phyloP scores from a whole-genome alignment of 2,888 invertebrate species.

The Amphipoea lucens region DNA sequence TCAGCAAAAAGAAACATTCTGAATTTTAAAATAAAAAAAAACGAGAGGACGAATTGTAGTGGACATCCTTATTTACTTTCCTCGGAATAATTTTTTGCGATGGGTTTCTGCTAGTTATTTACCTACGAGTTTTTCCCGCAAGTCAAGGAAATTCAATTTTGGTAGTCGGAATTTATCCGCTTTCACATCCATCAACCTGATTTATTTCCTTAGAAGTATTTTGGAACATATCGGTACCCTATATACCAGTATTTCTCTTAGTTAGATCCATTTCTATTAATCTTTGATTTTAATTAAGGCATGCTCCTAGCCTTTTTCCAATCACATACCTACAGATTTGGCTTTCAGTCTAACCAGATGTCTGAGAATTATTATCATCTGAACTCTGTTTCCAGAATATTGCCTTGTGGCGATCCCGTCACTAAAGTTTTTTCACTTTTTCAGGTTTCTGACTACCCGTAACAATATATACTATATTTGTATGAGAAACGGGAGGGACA shows the following conservation, averaged over 20 bases:
- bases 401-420: not conserved
- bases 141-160: constrained; percentile 48
- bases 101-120: constrained; percentile 31
- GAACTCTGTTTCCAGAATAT: not conserved
- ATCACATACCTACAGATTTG: not conserved
- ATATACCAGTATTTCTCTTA: constrained; percentile 21
- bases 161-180: constrained; percentile 34
- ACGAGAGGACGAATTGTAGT: not conserved
- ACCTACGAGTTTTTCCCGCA: constrained; percentile 15
- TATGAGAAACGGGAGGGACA: not conserved
- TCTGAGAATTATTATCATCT: not conserved
- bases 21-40: not conserved
- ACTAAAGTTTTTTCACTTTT: not conserved
- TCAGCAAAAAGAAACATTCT: not conserved
- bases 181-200: constrained; percentile 49
- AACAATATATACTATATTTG: not conserved
- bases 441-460: not conserved
- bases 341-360: not conserved
- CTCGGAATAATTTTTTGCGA: constrained; percentile 6
- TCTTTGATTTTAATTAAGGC: constrained; percentile 22
- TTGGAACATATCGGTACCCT: constrained; percentile 49
- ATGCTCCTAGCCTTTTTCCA: constrained; percentile 23
- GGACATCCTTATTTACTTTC: not conserved
- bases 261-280: constrained; percentile 26
- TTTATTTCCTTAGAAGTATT: constrained; percentile 49